Base-by-base conservation (phyloP, 92 coral and sea anemone species). In the Phenganax marumi region DNA sequence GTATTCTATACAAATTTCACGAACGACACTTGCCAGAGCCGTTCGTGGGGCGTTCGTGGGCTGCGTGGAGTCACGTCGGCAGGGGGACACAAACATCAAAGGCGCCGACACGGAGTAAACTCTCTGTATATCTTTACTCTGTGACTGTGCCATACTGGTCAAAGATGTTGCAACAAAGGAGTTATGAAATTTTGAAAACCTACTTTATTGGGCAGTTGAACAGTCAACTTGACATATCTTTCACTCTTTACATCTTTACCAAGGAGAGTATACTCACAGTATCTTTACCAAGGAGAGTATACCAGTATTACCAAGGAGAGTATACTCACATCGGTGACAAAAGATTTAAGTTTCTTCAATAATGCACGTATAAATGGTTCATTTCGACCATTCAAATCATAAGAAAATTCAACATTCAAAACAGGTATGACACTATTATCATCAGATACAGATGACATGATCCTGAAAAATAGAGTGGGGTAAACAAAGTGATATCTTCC, bases 141-240 rank as follows among this genome's bases (percentile, higher is more conserved):
- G n/a, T n/a, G n/a, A n/a, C n/a, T n/a, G n/a, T n/a, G n/a, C n/a
- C n/a, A n/a, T n/a, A n/a, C n/a, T 1, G 43, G 43, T 33, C 43
- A 33, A 33, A 4, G 43, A 33, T 33, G 43, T 33, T 33, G 43
- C 43, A 33, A 33, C 43, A 33, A 33, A 33, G 43, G 43, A 33
- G 43, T 33, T 33, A 33, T 33, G 43, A 1, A 33, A 33, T 33
- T 54, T 54, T 54, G 16, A 54, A 54, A 54, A 54, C 61, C 18
- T 54, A 54, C 61, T 54, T 54, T 54, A 54, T 54, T 54, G 61
- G 61, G 61, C 61, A 54, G 18, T 54, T 54, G 16, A 54, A 54
- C 18, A 54, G 13, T n/a, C 13, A 54, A 12, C 61, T 54, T 54
- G 13, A 54, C 6, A 54, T 54, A n/a, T n/a, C 61, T 54, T 54